These are phyloP conservation scores for Vollenhovia emeryi DNA, from an alignment of 1,140 invertebrate species.

Conservation along the genomic window DNA sequence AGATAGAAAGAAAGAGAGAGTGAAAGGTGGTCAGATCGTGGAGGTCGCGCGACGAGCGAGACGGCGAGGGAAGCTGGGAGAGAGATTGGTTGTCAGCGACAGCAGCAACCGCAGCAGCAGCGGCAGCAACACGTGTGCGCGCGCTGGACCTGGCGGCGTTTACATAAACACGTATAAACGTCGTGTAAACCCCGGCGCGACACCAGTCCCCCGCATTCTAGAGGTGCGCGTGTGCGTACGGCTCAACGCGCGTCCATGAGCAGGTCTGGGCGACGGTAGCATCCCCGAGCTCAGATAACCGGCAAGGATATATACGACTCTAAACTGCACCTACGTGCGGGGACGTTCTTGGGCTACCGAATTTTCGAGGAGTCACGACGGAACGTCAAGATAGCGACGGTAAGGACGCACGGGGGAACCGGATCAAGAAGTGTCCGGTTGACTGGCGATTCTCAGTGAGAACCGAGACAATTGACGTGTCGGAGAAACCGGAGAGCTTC, in stretches of 20 bases:
- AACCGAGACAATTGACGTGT: no score
- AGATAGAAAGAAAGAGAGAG: slow-evolving; percentile 19
- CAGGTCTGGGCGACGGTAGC: slow-evolving; percentile 81
- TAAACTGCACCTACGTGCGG: slow-evolving; percentile 80
- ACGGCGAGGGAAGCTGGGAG: slow-evolving; percentile 22
- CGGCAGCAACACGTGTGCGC: slow-evolving; percentile 69
- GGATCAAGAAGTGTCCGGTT: no score
- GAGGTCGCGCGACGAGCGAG: slow-evolving; percentile 22
- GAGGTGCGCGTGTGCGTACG: slow-evolving; percentile 4
- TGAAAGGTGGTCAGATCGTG: slow-evolving; percentile 16
- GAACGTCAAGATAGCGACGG: slow-evolving; percentile 13
- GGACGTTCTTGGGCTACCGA: slow-evolving; percentile 80
- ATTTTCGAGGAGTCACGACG: slow-evolving; percentile 79
- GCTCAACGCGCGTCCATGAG: slow-evolving; percentile 47
- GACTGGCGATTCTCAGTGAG: no score
- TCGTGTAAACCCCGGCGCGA: slow-evolving; percentile 70
- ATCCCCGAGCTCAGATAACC: slow-evolving; percentile 80
- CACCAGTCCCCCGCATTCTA: slow-evolving; percentile 46
- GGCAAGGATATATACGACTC: slow-evolving; percentile 79
- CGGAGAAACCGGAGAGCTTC: no score
- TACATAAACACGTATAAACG: slow-evolving; percentile 80
- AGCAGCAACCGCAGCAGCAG: slow-evolving; percentile 66
- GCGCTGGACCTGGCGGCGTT: slow-evolving; percentile 64
- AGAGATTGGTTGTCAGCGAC: slow-evolving; percentile 71
- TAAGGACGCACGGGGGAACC: slow-evolving; percentile 21